Evolutionary conservation across 2,113 vertebrate genomes (phyloP).

Genomic region (Mormyrus lacerda): DNA sequence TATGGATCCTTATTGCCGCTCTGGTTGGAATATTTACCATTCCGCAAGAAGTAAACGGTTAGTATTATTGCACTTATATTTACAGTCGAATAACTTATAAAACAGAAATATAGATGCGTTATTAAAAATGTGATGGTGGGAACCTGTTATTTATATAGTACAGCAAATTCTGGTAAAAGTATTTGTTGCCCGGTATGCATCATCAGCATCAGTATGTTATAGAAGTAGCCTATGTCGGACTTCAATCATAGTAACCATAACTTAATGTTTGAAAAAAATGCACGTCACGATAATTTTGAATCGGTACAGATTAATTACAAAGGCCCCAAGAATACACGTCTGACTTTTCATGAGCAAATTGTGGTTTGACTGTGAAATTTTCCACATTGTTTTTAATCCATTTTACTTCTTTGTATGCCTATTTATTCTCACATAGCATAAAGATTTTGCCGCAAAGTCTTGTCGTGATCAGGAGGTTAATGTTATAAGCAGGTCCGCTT

Average conservation of each 20-base stretch:
- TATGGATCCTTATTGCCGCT: conserved; percentile 51
- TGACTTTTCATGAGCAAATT: not conserved
- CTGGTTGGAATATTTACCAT: conserved; percentile 43
- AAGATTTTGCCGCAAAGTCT: not conserved
- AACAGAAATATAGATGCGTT: not conserved
- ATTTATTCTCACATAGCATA: not conserved
- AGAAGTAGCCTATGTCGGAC: not conserved
- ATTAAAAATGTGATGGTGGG: not conserved
- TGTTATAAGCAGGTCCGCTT: not conserved
- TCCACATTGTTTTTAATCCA: not conserved
- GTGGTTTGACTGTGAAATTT: not conserved
- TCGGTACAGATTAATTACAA: not conserved
- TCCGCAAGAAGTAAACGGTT: conserved; percentile 56
- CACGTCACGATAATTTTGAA: not conserved
- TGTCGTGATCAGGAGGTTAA: not conserved
- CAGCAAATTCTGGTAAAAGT: not conserved
- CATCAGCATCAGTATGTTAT: not conserved
- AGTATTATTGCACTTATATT: conserved; percentile 36
- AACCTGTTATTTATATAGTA: not conserved
- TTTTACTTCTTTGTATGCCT: not conserved
- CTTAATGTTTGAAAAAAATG: not conserved
- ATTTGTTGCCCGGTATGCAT: not conserved
- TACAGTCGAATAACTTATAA: not conserved
- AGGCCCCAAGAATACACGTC: not conserved
- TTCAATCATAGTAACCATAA: not conserved